Conservation (phyloP, 2,888 invertebrate genomes). For the Acanthosepion lycidas region DNA sequence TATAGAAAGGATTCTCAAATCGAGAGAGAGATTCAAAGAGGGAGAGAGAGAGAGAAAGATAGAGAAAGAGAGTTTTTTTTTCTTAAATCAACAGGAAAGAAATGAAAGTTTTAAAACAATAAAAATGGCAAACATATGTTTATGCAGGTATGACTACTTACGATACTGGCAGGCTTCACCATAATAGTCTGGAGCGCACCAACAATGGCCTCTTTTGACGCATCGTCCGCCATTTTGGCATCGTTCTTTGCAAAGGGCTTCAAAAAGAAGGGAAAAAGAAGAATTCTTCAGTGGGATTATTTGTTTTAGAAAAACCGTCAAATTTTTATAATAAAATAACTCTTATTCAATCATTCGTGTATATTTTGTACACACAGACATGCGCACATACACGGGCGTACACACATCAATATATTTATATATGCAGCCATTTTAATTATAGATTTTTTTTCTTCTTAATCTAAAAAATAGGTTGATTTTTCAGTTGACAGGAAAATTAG, state of each 20-base stretch:
- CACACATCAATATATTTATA: background rate
- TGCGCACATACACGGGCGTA: background rate
- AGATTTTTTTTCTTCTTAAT: background rate
- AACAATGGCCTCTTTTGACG: constrained; percentile 84
- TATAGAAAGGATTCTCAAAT: background rate
- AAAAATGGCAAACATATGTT: background rate
- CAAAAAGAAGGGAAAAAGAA: constrained; percentile 57
- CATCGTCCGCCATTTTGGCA: constrained; percentile 90
- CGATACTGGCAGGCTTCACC: constrained; percentile 69
- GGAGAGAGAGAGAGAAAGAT: too few species aligned
- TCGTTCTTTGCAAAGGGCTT: constrained; percentile 85
- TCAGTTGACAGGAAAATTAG: background rate
- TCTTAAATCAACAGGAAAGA: background rate
- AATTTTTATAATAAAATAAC: background rate
- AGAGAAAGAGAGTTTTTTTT: background rate
- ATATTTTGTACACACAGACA: background rate
- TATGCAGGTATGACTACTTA: constrained; percentile 56
- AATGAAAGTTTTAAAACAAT: background rate
- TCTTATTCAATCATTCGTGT: background rate
- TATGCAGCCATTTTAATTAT: background rate
- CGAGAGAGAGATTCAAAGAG: accelerated
- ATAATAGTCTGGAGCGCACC: constrained; percentile 67
- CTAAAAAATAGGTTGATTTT: background rate
- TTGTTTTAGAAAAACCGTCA: background rate
- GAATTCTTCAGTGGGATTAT: background rate